These are phyloP conservation scores for Drosophila lacertosa DNA, from an alignment of 1,140 invertebrate species.

Conservation along the genomic window DNA sequence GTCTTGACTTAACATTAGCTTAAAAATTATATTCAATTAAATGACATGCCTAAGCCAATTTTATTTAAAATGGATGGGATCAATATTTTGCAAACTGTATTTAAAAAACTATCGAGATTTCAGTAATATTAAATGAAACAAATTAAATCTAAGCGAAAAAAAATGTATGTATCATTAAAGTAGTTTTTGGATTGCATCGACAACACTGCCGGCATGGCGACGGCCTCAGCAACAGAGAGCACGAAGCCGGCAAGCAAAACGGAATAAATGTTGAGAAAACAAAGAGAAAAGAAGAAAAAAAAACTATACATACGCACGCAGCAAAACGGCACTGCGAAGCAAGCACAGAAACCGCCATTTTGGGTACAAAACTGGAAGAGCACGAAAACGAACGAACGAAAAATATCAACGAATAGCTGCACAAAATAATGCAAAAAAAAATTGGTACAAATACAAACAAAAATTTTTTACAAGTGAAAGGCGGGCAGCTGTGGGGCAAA, in stretches of 20 bases:
- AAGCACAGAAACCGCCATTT: constrained; percentile 69
- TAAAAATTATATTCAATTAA: constrained; percentile 55
- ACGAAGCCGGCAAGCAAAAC: constrained; percentile 74
- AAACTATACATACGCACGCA: constrained; percentile 51
- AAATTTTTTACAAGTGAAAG: constrained; percentile 71
- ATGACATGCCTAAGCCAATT: constrained; percentile 12
- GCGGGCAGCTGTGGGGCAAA: constrained; percentile 40
- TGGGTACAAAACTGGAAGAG: constrained; percentile 71
- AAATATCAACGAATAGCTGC: constrained; percentile 75
- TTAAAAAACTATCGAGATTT: constrained; percentile 4
- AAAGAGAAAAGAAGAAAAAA: constrained; percentile 55
- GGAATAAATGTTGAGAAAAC: constrained; percentile 48
- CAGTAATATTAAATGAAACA: constrained; percentile 5
- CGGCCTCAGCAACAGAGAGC: constrained; percentile 59
- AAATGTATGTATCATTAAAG: background rate
- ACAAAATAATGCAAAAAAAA: constrained; percentile 73
- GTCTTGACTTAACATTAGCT: constrained; percentile 65
- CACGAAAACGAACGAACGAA: constrained; percentile 50
- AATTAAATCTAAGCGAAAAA: constrained; percentile 5
- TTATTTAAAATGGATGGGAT: background rate
- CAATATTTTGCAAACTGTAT: constrained; percentile 7
- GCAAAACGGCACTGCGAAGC: constrained; percentile 25
- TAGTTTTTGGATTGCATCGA: constrained; percentile 34
- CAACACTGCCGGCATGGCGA: constrained; percentile 54
- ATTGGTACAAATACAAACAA: constrained; percentile 63